phyloP scores from a whole-genome alignment of 2,113 vertebrate species.

The Elachura formosa region DNA sequence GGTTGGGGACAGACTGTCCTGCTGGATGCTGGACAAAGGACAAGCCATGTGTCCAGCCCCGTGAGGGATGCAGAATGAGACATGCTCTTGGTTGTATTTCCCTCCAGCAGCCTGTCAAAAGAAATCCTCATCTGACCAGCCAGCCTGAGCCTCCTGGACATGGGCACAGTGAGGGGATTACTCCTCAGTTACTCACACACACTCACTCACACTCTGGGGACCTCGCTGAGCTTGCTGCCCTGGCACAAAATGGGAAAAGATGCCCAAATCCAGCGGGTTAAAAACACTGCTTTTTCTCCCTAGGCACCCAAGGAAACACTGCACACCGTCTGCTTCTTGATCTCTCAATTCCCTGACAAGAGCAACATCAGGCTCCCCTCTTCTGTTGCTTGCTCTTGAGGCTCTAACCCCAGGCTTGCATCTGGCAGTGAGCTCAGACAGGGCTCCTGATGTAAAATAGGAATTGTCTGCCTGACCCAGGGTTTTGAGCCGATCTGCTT shows the following conservation, averaged over 20 bases:
- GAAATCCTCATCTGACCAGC: conserved; percentile 24
- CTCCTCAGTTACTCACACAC: background rate
- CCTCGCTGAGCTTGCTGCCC: background rate
- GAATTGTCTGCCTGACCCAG: background rate
- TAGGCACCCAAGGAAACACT: background rate
- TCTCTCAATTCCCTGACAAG: background rate
- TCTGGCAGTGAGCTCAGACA: background rate
- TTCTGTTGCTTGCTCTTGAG: background rate
- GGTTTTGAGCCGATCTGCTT: background rate
- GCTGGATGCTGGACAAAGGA: conserved; percentile 24
- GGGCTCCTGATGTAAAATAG: background rate
- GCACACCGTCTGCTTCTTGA: background rate
- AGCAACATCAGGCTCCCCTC: background rate
- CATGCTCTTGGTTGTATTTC: background rate
- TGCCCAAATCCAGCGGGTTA: background rate
- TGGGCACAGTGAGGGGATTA: background rate
- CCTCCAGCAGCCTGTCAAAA: conserved; percentile 44
- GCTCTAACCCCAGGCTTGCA: background rate
- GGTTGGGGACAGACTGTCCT: conserved; percentile 30
- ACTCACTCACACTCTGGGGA: background rate
- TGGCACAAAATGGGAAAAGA: background rate
- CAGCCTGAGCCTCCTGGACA: background rate
- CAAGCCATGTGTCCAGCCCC: background rate
- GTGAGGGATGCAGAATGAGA: background rate
- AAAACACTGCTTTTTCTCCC: background rate